Conservation (phyloP, 35 echinoderm and acorn worm genomes). For the Hemicentrotus pulcherrimus region DNA sequence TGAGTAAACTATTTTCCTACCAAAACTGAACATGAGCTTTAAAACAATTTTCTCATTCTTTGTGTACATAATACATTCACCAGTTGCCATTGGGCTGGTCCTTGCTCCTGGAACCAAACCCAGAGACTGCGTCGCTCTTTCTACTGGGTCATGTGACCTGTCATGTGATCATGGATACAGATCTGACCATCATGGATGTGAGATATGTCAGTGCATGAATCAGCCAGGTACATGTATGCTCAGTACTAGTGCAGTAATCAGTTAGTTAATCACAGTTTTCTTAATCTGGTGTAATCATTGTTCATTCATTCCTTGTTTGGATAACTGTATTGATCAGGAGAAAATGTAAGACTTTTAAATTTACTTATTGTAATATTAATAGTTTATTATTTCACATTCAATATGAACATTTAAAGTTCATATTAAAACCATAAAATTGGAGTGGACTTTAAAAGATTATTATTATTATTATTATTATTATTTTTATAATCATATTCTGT, state of each 20-base stretch:
- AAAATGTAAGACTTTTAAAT: neutral
- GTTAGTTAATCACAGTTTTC: neutral
- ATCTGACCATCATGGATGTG: conserved; percentile 46
- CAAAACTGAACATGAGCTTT: no score
- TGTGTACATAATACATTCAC: neutral
- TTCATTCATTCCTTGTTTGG: neutral
- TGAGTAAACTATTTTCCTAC: no score
- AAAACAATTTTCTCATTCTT: neutral
- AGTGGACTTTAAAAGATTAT: no score
- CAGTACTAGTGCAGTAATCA: neutral
- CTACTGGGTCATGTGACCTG: conserved; percentile 22
- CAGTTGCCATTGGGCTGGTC: conserved; percentile 8
- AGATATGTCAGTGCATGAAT: conserved; percentile 58
- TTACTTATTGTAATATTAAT: no score
- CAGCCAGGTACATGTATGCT: neutral
- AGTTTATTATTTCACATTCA: neutral
- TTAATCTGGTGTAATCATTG: neutral
- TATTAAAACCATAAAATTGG: no score
- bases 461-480: no score
- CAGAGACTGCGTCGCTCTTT: neutral
- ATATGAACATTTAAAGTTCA: no score
- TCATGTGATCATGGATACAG: conserved; percentile 50
- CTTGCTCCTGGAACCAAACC: neutral
- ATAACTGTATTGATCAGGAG: neutral
- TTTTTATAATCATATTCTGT: no score